Evolutionary conservation across 2,888 invertebrate genomes (phyloP).

Genomic region (Lagria hirta): DNA sequence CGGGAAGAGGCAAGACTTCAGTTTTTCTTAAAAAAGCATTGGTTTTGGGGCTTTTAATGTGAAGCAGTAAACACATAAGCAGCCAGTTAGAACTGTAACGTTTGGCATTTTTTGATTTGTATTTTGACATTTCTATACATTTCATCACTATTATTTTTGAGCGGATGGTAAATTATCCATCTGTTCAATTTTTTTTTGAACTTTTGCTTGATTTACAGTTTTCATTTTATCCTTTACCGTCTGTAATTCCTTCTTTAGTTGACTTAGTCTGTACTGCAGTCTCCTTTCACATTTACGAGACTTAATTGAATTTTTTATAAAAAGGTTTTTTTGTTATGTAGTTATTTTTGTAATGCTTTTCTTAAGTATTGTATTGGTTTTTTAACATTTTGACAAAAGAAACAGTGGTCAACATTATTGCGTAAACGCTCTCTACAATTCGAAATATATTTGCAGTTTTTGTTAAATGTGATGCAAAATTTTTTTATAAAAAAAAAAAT

Average conservation of each 20-base stretch:
- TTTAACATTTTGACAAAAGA: neutral
- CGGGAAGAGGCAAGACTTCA: constrained; percentile 3
- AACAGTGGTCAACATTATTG: too few relatives aligned
- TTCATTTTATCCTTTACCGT: constrained; percentile 8
- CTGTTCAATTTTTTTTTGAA: constrained; percentile 1
- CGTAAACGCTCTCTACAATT: too few relatives aligned
- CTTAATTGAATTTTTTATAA: neutral
- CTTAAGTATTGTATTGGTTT: neutral
- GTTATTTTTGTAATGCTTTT: neutral
- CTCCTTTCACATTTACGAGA: neutral
- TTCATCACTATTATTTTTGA: constrained; percentile 2
- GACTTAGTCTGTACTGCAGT: neutral
- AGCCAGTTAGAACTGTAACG: constrained; percentile 5
- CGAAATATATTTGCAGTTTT: too few relatives aligned
- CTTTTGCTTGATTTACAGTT: neutral
- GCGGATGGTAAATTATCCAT: constrained; percentile 4
- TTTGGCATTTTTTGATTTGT: constrained; percentile 2
- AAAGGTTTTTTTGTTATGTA: neutral
- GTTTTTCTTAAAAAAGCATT: constrained; percentile 1
- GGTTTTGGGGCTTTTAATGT: constrained; percentile 7
- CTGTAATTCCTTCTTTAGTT: too few relatives aligned
- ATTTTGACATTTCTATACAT: constrained; percentile 4
- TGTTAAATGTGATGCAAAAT: too few relatives aligned
- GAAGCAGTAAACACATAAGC: constrained; percentile 6
- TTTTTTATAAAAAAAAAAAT: too few relatives aligned